Conservation (phyloP, 1,140 invertebrate genomes). For the Drosophila oshimai region DNA sequence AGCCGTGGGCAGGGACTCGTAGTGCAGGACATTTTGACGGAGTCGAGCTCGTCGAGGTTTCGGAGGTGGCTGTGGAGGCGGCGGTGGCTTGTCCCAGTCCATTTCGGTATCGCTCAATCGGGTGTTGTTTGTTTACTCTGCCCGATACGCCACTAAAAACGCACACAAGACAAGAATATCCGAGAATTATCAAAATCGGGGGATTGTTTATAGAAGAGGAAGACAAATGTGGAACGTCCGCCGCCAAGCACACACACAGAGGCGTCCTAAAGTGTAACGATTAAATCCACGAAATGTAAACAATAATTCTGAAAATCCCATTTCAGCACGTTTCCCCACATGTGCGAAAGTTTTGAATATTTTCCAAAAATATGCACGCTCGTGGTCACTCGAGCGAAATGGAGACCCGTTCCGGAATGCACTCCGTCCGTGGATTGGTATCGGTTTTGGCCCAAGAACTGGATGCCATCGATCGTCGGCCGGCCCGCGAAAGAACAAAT, state of each 20-base stretch:
- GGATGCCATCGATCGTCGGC: conserved; percentile 29
- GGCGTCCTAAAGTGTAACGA: conserved; percentile 73
- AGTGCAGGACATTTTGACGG: conserved; percentile 43
- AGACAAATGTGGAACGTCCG: conserved; percentile 77
- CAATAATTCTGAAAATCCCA: conserved; percentile 71
- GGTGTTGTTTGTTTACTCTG: conserved; percentile 69
- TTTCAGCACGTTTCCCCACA: conserved; percentile 76
- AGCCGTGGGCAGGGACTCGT: conserved; percentile 74
- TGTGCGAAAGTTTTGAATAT: conserved; percentile 77
- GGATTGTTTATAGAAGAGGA: conserved; percentile 79
- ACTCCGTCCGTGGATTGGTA: conserved; percentile 32
- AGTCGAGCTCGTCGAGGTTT: conserved; percentile 59
- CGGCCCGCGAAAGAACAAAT: conserved; percentile 22
- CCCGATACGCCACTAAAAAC: conserved; percentile 70
- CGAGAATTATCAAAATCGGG: conserved; percentile 72
- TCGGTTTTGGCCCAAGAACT: conserved; percentile 16
- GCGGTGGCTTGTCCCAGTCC: conserved; percentile 50
- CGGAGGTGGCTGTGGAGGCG: conserved; percentile 26
- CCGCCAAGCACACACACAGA: conserved; percentile 15
- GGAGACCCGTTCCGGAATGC: conserved; percentile 48
- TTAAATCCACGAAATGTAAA: conserved; percentile 73
- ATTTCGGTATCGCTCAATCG: conserved; percentile 60
- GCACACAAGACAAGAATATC: conserved; percentile 67
- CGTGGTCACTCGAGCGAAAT: conserved; percentile 46
- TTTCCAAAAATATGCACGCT: conserved; percentile 67